Conservation (phyloP, 23 tunicate genomes). For the Trididemnum nubilum region DNA sequence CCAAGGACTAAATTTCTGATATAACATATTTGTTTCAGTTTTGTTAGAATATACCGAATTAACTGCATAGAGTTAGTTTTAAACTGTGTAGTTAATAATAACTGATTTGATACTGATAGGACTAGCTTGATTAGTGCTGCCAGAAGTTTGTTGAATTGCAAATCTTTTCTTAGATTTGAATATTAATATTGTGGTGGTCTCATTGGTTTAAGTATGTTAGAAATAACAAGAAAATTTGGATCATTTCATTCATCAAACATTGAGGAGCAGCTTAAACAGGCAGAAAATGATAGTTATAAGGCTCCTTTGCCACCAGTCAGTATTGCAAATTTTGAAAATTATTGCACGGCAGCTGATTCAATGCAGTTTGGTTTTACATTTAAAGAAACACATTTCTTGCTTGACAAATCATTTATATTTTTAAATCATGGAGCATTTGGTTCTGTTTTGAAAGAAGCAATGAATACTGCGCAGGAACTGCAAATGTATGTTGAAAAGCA, state of each 20-base stretch:
- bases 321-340: conserved; percentile 44
- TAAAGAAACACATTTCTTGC: conserved; percentile 49
- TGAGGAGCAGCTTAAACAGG: conserved; percentile 51
- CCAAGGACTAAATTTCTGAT: too few species aligned
- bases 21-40: too few species aligned
- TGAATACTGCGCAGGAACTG: conserved; percentile 42
- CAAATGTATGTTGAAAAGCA: conserved; percentile 67
- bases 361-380: conserved; percentile 43
- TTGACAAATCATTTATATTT: conserved; percentile 44
- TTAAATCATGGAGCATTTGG: conserved; percentile 97
- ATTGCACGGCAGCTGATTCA: neutral
- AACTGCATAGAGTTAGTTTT: too few species aligned
- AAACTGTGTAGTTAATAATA: too few species aligned
- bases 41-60: too few species aligned
- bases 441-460: conserved; percentile 61
- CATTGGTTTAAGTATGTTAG: conserved; percentile 1
- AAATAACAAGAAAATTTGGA: conserved; percentile 67
- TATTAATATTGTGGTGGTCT: too few species aligned
- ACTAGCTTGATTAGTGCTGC: too few species aligned
- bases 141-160: too few species aligned
- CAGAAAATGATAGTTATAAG: conserved; percentile 33
- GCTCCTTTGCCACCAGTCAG: conserved; percentile 47
- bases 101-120: too few species aligned
- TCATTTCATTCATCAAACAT: conserved; percentile 88
- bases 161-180: too few species aligned